Evolutionary conservation across 2,888 invertebrate species (phyloP).

Genomic region (Melolontha melolontha): DNA sequence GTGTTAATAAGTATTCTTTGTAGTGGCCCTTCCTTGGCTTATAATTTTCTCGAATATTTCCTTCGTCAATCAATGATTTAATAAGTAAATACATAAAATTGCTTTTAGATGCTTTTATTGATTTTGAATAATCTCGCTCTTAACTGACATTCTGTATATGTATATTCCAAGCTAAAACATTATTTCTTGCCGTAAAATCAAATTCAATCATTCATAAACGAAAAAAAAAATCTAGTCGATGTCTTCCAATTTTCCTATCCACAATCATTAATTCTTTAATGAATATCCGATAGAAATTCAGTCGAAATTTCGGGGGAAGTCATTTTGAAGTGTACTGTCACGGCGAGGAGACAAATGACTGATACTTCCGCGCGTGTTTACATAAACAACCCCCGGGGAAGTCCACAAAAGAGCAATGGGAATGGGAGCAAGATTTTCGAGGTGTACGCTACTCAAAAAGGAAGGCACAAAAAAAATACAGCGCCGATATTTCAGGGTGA

Average conservation of each 20-base stretch:
- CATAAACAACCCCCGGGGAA: conserved; percentile 59
- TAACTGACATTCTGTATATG: no score
- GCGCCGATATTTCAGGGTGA: conserved; percentile 4
- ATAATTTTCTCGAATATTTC: no score
- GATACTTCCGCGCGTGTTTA: conserved; percentile 59
- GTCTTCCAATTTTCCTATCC: not conserved
- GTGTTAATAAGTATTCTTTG: no score
- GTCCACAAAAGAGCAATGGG: conserved; percentile 53
- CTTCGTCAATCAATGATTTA: no score
- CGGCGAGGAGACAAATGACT: conserved; percentile 50
- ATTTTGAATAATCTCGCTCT: no score
- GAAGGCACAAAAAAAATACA: conserved; percentile 12
- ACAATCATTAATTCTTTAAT: conserved; percentile 18
- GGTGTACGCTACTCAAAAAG: conserved; percentile 30
- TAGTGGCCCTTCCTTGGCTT: no score
- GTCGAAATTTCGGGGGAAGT: conserved; percentile 9
- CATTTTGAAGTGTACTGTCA: conserved; percentile 56
- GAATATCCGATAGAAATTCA: not conserved
- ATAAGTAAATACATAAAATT: no score
- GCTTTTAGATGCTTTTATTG: no score
- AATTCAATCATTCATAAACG: no score
- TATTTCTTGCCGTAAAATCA: no score
- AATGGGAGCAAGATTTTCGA: conserved; percentile 46
- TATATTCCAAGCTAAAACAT: no score
- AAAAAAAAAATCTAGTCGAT: no score